Base-by-base conservation (phyloP, 1,140 invertebrate genomes). In the Zaprionus kolodkinae region DNA sequence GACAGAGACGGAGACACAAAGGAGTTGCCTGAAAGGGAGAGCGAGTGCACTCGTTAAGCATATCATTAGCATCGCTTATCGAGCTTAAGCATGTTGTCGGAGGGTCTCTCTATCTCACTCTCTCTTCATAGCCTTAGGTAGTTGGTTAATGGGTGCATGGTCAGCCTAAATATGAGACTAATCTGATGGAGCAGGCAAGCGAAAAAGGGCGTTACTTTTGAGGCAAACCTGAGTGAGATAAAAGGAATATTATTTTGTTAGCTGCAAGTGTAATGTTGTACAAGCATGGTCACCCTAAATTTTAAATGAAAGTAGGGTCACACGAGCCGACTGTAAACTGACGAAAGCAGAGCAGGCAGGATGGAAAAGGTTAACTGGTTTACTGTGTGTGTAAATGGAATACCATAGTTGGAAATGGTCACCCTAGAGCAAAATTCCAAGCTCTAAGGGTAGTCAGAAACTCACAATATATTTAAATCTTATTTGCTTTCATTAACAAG, bases 21-120 rank as follows among this genome's bases (percentile, higher is more conserved):
- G 30, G 27, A 56, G n/a, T n/a, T 21, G 52, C 12, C 15, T 30
- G 48, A 56, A 45, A 56, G 64, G 36, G 38, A 56, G 36, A 40
- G 52, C 17, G 13, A 12, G 36, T 25, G 45, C 21, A 50, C 9
- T 50, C 17, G 45, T 7, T 21, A 25, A 21, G 50, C 62, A 40
- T 55, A 65, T 55, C 50, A 55, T 65, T 36, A 64, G 7, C 52
- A 55, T 55, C 45, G 11, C 17, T 50, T 50, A n/a, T 50, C 5
- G 45, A 21, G 17, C 17, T 21, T 48, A 0, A 48, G 9, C 45
- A 48, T 48, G 17, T 48, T 25, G 45, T 6, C 27, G 25, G 45
- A 10, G 38, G 12, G 5, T 10, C 13, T 40, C 38, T 5, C 27
- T 30, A 1, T 30, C 27, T 30, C 27, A 2, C 27, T 30, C 27